Evolutionary conservation across 1,140 invertebrate species (phyloP).

Genomic region (Batillaria attramentaria): DNA sequence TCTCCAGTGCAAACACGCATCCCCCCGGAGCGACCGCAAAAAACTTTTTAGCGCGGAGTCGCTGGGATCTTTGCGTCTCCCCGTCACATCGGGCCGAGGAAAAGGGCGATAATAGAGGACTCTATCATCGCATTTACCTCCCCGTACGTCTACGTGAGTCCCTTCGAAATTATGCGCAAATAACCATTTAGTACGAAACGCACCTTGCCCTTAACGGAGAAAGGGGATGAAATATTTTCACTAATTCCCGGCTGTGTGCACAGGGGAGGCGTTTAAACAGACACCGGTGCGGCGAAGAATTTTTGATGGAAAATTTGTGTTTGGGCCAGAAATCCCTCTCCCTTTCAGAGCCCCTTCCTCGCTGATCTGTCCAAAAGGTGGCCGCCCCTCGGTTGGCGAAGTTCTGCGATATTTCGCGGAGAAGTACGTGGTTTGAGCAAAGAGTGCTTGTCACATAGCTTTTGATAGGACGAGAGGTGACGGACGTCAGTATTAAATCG

Average conservation of each 20-base stretch:
- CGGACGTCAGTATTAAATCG: constrained; percentile 24
- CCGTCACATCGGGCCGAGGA: background rate
- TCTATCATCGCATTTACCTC: constrained; percentile 11
- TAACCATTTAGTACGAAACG: constrained; percentile 23
- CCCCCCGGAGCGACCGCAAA: no score
- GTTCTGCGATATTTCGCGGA: constrained; percentile 24
- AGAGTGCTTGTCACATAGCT: constrained; percentile 17
- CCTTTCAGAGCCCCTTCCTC: background rate
- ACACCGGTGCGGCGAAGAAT: background rate
- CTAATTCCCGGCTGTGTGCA: constrained; percentile 22
- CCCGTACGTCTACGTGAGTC: background rate
- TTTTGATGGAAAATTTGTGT: constrained; percentile 11
- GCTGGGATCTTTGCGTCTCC: constrained; percentile 6
- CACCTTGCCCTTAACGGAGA: background rate
- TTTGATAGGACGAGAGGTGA: constrained; percentile 7
- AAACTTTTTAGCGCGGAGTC: background rate
- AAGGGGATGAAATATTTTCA: constrained; percentile 28
- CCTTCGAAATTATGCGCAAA: constrained; percentile 26
- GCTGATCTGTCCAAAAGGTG: constrained; percentile 4
- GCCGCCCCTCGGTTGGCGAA: constrained; percentile 11
- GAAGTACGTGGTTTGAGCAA: constrained; percentile 18
- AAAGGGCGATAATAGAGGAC: constrained; percentile 5
- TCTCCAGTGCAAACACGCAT: no score
- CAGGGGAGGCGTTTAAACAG: constrained; percentile 20
- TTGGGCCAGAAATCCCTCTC: constrained; percentile 5